Evolutionary conservation across 2,888 invertebrate genomes (phyloP).

Genomic region (Eurytoma californica): DNA sequence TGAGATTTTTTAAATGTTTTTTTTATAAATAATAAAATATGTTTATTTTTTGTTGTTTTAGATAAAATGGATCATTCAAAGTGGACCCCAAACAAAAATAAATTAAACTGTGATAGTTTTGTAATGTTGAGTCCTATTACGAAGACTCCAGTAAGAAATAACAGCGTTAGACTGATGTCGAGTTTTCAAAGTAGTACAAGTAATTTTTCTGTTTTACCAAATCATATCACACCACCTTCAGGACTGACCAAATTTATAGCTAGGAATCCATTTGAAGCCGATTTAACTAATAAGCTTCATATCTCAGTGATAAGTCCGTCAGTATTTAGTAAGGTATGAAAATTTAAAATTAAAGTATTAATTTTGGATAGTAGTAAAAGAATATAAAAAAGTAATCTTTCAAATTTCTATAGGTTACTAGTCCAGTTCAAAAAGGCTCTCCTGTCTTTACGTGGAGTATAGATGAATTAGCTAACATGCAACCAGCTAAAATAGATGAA

Average conservation of each 20-base stretch:
- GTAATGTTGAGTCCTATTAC: conserved; percentile 53
- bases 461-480: conserved; percentile 82
- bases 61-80: conserved; percentile 60
- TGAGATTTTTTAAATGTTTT: not conserved
- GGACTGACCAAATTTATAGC: conserved; percentile 77
- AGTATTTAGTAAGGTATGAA: conserved; percentile 70
- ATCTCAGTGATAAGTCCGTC: conserved; percentile 81
- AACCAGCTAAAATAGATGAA: conserved; percentile 83
- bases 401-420: conserved; percentile 68
- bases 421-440: conserved; percentile 69
- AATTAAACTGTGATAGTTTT: conserved; percentile 54
- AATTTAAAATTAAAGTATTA: not conserved
- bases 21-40: not conserved
- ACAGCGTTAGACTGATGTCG: conserved; percentile 30
- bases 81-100: conserved; percentile 63
- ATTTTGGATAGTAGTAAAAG: not conserved
- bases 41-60: not conserved
- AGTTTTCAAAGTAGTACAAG: conserved; percentile 49
- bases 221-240: conserved; percentile 78
- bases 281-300: conserved; percentile 80
- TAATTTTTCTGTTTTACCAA: conserved; percentile 71
- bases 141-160: conserved; percentile 45
- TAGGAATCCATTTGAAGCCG: conserved; percentile 83
- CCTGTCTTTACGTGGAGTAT: conserved; percentile 83
- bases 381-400: not conserved